Percentiles rank a stretch among this genome's conserved stretches.
These are phyloP conservation scores for Oppia nitens DNA, from an alignment of 1,140 invertebrate species.

Conservation along the genomic window DNA sequence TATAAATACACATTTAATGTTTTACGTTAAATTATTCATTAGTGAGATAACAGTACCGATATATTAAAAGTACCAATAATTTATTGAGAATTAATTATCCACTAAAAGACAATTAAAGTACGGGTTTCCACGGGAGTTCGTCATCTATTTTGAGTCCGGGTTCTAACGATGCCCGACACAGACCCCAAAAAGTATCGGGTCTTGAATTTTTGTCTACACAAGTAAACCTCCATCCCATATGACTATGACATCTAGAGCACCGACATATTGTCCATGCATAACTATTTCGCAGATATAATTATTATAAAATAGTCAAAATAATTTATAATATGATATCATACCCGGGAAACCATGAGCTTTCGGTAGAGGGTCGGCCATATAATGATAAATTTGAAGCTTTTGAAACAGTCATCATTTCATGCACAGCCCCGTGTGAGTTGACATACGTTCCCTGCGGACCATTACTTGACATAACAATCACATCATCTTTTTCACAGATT, in stretches of 20 bases:
- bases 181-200: neutral
- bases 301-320: neutral
- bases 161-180: neutral
- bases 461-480: conserved; percentile 63
- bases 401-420: conserved; percentile 59
- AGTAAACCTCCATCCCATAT: neutral
- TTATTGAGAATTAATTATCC: too few relatives aligned
- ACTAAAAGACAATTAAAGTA: too few relatives aligned
- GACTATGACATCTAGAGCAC: neutral
- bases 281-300: neutral
- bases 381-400: conserved; percentile 36
- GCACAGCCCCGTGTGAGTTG: conserved; percentile 56
- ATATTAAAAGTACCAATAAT: too few relatives aligned
- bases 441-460: conserved; percentile 63
- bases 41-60: too few relatives aligned
- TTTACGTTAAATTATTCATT: too few relatives aligned
- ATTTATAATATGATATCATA: conserved; percentile 31
- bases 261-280: neutral
- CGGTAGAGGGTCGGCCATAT: conserved; percentile 40
- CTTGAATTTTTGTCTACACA: neutral
- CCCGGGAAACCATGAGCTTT: conserved; percentile 72
- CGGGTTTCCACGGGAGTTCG: neutral
- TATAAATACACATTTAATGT: neutral
- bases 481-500: conserved; percentile 46
- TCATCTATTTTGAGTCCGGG: neutral